Evolutionary conservation across 2,113 vertebrate genomes (phyloP), one percentile per base, ranked within the genome.

Genomic region (Neodontobutis hainanensis): DNA sequence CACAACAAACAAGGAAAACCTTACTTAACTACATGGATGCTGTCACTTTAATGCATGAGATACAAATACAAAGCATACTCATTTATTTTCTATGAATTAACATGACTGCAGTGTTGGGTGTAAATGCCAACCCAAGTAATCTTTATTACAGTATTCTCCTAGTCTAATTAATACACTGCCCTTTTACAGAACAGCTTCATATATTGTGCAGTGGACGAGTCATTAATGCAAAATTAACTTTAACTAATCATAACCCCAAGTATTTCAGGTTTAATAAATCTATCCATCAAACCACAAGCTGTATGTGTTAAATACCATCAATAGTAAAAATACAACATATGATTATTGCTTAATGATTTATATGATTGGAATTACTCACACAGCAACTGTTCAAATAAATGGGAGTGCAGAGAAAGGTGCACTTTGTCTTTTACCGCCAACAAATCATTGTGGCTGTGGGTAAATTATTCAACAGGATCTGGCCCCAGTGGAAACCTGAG

Each of bases 401-500:
- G 75, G 84, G 67, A 65, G 66, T 49, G 60, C 62, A 8, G 35
- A 73, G 75, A 83, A 83, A 71, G 73, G 56, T 27, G 53, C 70
- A 74, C 85, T 92, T 87, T 84, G 80, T 90, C 81, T 88, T 84
- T 85, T 81, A 73, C 16, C 49, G 78, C 61, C 51, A 79, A 90
- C 89, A 92, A 92, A 93, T 93, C 90, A 92, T 91, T 89, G 83
- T 89, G 87, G 78, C 81, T 61, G 65, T 44, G 53, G 70, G 75
- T 91, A 78, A 92, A 92, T 92, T 89, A 93, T 93, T 93, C 83
- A 92, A 79, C 78, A 82, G 84, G 86, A 87, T 88, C 82, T 85
- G 78, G 81, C 84, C 85, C 65, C 53, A 48, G 70, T 87, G 90
- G 92, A 93, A 94, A 92, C 90, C 87, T 89, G 92, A 92, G 91